These are phyloP conservation scores for Acropternis orthonyx DNA, from an alignment of 2,797 vertebrate species.

Conservation along the genomic window DNA sequence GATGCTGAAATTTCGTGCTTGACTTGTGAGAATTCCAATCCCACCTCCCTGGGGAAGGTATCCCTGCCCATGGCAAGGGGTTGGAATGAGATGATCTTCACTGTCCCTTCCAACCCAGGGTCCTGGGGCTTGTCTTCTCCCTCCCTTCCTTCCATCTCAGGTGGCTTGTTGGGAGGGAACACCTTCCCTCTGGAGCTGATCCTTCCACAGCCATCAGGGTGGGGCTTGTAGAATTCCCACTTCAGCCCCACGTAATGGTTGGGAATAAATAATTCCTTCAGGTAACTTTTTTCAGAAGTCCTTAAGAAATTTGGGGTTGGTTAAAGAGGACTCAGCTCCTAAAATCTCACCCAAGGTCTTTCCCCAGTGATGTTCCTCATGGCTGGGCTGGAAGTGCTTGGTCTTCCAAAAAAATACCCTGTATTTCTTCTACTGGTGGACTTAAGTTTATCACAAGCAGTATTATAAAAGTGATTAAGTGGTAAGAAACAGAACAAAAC, in stretches of 20 bases:
- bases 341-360: accelerated
- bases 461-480: too few species aligned
- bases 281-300: neutral
- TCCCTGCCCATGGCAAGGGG: too few species aligned
- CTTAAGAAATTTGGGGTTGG: neutral
- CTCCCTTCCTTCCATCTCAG: neutral
- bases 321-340: neutral
- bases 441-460: neutral
- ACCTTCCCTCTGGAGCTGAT: neutral
- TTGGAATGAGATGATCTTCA: too few species aligned
- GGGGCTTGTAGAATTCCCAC: neutral
- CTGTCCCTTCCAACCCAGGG: too few species aligned
- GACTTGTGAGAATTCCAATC: neutral
- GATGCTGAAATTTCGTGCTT: neutral
- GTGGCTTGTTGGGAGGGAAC: neutral
- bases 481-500: neutral
- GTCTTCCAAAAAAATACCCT: too few species aligned
- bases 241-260: neutral
- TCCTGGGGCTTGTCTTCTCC: neutral
- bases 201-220: accelerated
- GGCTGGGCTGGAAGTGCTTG: neutral
- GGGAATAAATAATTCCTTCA: neutral
- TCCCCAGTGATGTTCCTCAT: neutral
- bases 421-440: neutral
- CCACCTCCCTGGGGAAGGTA: too few species aligned